Evolutionary conservation across 2,113 vertebrate genomes (phyloP).

Genomic region (Amphiprion ocellaris): DNA sequence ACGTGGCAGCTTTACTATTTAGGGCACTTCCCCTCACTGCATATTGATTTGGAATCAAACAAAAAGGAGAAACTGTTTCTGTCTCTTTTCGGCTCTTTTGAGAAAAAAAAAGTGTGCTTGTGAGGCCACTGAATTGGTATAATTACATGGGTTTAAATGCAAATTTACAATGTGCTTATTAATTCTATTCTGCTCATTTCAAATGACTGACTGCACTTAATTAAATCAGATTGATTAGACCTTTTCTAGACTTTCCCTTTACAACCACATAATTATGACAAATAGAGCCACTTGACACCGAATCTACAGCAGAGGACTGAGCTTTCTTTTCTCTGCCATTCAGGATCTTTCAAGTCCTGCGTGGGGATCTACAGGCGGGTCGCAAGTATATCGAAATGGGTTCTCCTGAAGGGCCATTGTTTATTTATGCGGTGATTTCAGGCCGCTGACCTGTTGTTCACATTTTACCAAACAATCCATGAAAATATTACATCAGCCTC

Average conservation of each 20-base stretch:
- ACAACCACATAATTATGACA: slow-evolving; percentile 89
- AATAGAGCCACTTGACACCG: slow-evolving; percentile 86
- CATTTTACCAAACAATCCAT: slow-evolving; percentile 21
- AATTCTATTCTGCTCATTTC: slow-evolving; percentile 89
- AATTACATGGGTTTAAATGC: slow-evolving; percentile 88
- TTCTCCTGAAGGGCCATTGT: slow-evolving; percentile 30
- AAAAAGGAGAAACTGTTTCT: slow-evolving; percentile 56
- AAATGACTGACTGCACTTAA: slow-evolving; percentile 89
- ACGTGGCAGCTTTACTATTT: slow-evolving; percentile 25
- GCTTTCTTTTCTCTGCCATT: slow-evolving; percentile 65
- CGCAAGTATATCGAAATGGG: slow-evolving; percentile 19
- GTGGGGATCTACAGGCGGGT: slow-evolving; percentile 24
- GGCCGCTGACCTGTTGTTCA: slow-evolving; percentile 31
- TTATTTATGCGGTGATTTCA: slow-evolving; percentile 39
- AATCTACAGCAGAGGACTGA: slow-evolving; percentile 70
- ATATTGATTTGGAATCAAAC: slow-evolving; percentile 49
- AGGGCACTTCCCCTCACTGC: slow-evolving; percentile 20
- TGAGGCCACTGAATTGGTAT: slow-evolving; percentile 83
- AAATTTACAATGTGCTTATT: slow-evolving; percentile 89
- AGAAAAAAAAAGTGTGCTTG: slow-evolving; percentile 71
- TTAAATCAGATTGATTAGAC: slow-evolving; percentile 91
- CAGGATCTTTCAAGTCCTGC: slow-evolving; percentile 47
- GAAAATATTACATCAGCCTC: slow-evolving; percentile 42
- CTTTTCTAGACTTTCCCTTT: slow-evolving; percentile 86
- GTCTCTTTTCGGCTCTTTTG: slow-evolving; percentile 56